A percentile compares a stretch with the other conserved stretches of the same genome.
phyloP scores from a whole-genome alignment of 2,888 invertebrate species.

The Drosophila prolongata region DNA sequence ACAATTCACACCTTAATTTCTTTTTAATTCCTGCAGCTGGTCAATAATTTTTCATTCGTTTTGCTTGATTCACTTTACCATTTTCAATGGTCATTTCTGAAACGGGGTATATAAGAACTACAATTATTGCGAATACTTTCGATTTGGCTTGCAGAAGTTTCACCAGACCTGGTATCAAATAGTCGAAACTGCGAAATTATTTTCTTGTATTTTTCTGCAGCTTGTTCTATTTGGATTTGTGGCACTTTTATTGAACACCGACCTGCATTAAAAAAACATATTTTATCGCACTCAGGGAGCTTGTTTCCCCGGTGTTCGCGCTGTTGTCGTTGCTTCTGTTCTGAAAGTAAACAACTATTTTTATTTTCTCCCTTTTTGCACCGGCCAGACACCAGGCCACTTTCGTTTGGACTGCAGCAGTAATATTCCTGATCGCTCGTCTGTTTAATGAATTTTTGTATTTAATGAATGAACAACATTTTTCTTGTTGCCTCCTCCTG shows the following conservation, averaged over 20 bases:
- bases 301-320: constrained; percentile 6
- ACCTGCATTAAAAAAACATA: constrained; percentile 72
- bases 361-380: constrained; percentile 14
- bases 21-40: constrained; percentile 27
- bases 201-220: not conserved
- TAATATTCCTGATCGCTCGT: constrained; percentile 51
- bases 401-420: constrained; percentile 37
- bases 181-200: constrained; percentile 2
- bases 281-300: constrained; percentile 56
- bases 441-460: constrained; percentile 66
- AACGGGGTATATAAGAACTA: constrained; percentile 5
- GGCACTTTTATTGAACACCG: constrained; percentile 65
- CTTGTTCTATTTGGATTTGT: constrained; percentile 48
- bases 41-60: constrained; percentile 13
- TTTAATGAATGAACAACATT: constrained; percentile 77
- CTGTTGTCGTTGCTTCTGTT: constrained; percentile 31
- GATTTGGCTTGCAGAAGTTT: not conserved
- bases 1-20: constrained; percentile 14
- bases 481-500: constrained; percentile 45
- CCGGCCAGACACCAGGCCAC: constrained; percentile 27
- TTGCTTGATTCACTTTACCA: constrained; percentile 23
- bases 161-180: not conserved
- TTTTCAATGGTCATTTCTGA: not conserved
- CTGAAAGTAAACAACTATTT: constrained; percentile 50
- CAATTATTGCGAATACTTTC: not conserved